Conservation (phyloP, 2,888 invertebrate species). For the Apamea crenata region DNA sequence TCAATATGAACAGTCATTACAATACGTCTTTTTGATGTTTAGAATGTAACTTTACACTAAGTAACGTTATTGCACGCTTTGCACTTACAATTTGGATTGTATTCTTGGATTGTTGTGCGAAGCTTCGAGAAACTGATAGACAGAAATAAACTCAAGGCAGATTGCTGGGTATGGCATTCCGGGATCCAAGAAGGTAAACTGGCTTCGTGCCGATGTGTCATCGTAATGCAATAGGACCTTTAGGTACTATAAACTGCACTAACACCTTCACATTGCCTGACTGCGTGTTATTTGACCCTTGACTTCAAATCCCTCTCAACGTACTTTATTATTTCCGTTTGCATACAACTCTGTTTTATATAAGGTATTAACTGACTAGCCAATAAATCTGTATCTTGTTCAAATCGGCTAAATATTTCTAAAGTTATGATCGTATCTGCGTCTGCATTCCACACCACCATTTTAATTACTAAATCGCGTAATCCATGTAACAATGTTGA, state of each 20-base stretch:
- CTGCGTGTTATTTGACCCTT: constrained; percentile 57
- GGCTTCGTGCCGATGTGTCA: constrained; percentile 70
- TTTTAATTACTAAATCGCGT: constrained; percentile 56
- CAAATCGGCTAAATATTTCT: constrained; percentile 49
- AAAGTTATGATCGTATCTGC: constrained; percentile 44
- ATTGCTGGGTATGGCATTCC: constrained; percentile 69
- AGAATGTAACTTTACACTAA: constrained; percentile 32
- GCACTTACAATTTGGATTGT: constrained; percentile 40
- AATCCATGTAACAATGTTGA: constrained; percentile 61
- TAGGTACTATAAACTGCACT: constrained; percentile 48
- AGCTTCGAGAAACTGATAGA: constrained; percentile 66
- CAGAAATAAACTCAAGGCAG: constrained; percentile 69
- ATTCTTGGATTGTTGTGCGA: constrained; percentile 44
- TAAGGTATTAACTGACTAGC: neutral
- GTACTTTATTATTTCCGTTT: constrained; percentile 54
- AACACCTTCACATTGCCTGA: constrained; percentile 64
- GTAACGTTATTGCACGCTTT: constrained; percentile 24
- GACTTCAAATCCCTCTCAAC: constrained; percentile 38
- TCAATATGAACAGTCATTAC: constrained; percentile 33
- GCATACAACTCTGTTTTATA: constrained; percentile 15
- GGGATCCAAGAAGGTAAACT: constrained; percentile 74
- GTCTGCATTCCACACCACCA: constrained; percentile 53
- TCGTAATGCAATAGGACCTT: constrained; percentile 60
- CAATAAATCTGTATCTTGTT: constrained; percentile 42
- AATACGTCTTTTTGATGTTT: constrained; percentile 27